Evolutionary conservation across 2,888 invertebrate genomes (phyloP).

Genomic region (Drosophila niveifrons): DNA sequence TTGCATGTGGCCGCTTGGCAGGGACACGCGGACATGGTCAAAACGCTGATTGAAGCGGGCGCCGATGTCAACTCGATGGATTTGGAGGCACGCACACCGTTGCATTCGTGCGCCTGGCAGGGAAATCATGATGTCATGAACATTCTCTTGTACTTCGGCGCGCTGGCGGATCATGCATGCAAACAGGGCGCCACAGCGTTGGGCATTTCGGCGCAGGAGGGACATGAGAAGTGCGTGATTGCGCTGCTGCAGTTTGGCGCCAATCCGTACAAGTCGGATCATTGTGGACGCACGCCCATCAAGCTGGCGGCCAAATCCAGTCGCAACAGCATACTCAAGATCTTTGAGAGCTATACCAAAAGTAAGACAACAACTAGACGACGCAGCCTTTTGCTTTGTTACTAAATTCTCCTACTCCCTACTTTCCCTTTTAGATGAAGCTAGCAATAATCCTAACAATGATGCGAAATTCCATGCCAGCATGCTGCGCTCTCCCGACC

Average conservation of each 20-base stretch:
- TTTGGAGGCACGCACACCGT: conserved; percentile 93
- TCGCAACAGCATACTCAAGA: conserved; percentile 93
- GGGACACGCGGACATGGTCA: conserved; percentile 97
- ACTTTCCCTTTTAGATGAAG: conserved; percentile 78
- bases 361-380: conserved; percentile 76
- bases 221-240: conserved; percentile 96
- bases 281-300: conserved; percentile 94
- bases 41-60: conserved; percentile 88
- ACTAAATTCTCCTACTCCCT: conserved; percentile 34
- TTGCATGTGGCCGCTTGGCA: conserved; percentile 97
- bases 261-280: conserved; percentile 93
- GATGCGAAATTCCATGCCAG: conserved; percentile 84
- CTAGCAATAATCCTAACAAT: conserved; percentile 84
- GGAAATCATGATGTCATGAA: conserved; percentile 94
- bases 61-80: conserved; percentile 96
- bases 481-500: conserved; percentile 85
- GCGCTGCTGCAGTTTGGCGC: conserved; percentile 93
- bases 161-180: conserved; percentile 94
- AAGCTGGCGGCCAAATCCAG: conserved; percentile 97
- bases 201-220: conserved; percentile 98
- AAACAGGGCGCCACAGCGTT: conserved; percentile 98
- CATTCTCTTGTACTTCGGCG: conserved; percentile 92
- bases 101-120: conserved; percentile 98
- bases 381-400: conserved; percentile 52
- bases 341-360: conserved; percentile 90